Base-by-base conservation (phyloP, 2,888 invertebrate genomes). In the Acrocyrtus sp. region DNA sequence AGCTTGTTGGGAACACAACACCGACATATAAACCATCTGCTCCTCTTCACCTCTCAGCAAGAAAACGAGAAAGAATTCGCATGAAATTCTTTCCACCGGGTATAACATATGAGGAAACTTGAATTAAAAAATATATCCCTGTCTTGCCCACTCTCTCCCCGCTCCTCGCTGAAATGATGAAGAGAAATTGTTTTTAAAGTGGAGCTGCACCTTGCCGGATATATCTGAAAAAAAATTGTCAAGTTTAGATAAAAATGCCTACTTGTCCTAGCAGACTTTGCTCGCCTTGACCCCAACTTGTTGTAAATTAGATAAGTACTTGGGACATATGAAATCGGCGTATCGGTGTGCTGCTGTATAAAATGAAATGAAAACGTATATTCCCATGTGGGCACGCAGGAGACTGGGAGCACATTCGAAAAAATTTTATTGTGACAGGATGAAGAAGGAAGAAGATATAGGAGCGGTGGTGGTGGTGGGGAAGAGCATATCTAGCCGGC, bases 121-220 rank as follows among this genome's bases (percentile, higher is more conserved):
- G 34, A 8, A 34, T 5, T 34, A 12, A 34, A 34, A 34, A 34
- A 8, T 34, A n/a, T n/a, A n/a, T n/a, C 39, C 39, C 8, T 8
- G 8, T 39, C 39, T 39, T 15, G 15, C 39, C 39, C 8, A 10
- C 15, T 39, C 15, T 39, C 39, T 39, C 39, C 39, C 39, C 39
- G 8, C 39, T 15, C 15, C 15, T 39, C 15, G 8, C 8, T 8
- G 39, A 15, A 39, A 39, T 8, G 39, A 15, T 39, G 15, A 15
- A 85, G 61, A 57, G 51, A 57, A 21, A 24, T 60, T 62, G 26
- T 54, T 17, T 12, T 15, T n/a, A n/a, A n/a, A n/a, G n/a, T n/a
- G n/a, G n/a, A n/a, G n/a, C n/a, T n/a, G n/a, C n/a, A n/a, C n/a
- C n/a, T n/a, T n/a, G n/a, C n/a, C n/a, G n/a, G n/a, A n/a, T n/a